Conservation (phyloP, 2,113 vertebrate genomes). For the Melanocharis versteri region DNA sequence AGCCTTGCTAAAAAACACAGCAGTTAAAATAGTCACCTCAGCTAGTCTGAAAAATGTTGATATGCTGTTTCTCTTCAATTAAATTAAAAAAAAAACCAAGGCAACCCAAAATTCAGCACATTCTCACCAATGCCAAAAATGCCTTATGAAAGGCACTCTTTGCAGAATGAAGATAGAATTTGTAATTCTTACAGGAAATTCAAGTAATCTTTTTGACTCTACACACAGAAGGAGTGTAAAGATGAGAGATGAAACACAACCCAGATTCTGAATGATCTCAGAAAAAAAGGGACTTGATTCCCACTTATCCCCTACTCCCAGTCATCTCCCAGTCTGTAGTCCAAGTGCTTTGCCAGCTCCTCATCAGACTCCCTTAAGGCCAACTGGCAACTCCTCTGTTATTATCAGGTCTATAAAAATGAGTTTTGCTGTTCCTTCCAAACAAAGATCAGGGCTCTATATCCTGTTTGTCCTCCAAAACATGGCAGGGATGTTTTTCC, state of each 20-base stretch:
- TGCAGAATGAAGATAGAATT: neutral
- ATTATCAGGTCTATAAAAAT: neutral
- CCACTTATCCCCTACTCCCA: neutral
- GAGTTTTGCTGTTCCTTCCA: neutral
- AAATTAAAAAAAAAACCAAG: neutral
- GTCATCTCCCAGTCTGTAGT: neutral
- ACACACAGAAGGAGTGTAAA: neutral
- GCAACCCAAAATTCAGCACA: neutral
- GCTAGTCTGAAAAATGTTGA: neutral
- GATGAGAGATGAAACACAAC: neutral
- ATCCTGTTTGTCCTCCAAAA: neutral
- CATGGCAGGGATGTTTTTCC: neutral
- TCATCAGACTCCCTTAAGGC: neutral
- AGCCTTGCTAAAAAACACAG: neutral
- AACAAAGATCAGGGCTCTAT: neutral
- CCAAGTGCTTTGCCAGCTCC: neutral
- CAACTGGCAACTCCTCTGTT: neutral
- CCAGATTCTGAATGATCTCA: neutral
- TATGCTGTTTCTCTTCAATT: neutral
- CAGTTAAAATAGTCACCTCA: neutral
- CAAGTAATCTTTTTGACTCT: neutral
- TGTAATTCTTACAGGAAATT: conserved; percentile 1
- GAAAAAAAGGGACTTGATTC: neutral
- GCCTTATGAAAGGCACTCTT: neutral
- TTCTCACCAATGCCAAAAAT: neutral